Evolutionary conservation across 2,797 vertebrate species (phyloP), one percentile per base, ranked within the genome.

Genomic region (Cottoperca gobio): DNA sequence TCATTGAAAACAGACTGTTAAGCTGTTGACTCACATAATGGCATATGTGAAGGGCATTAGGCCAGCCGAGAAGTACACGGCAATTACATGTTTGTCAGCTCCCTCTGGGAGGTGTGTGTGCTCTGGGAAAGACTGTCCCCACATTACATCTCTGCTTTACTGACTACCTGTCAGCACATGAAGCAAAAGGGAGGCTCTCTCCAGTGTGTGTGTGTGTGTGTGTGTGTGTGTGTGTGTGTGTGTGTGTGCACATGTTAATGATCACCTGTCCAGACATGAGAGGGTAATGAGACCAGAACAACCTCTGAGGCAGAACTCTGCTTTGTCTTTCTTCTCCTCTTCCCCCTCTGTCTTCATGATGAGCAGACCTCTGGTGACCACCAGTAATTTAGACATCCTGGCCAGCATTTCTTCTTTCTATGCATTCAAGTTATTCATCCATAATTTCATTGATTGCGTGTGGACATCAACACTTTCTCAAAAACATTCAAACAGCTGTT

Each of bases 231-330:
- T 73, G 43, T 70, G 61, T 33, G 50, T 89, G 68, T 82, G 35
- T 62, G 73, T 61, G 3, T 57, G 58, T 26, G 13, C 45, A 59
- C 61, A 70, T 57, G 76, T 70, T 87, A 84, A 90, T 86, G 80
- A 90, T 83, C 88, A 89, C 88, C 78, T 88, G 86, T 88, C 84
- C 86, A 85, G 85, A 82, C 86, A 78, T 88, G 89, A 93, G 76
- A 45, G 67, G 71, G 80, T 90, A 86, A 92, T 88, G 73, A 89
- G 73, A 73, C 48, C 23, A 28, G 71, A 79, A 48, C 53, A 58
- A 33, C 50, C 63, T 70, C 73, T 48, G 76, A 79, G 65, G 65
- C 76, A 50, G 70, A 52, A 46, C 31, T 17, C 33, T 16, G n/a
- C 57, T 37, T 39, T 23, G 0, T 64, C 60, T 43, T 28, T 60